Evolutionary conservation across 2,888 invertebrate species (phyloP).

Genomic region (Drosophila mettleri): DNA sequence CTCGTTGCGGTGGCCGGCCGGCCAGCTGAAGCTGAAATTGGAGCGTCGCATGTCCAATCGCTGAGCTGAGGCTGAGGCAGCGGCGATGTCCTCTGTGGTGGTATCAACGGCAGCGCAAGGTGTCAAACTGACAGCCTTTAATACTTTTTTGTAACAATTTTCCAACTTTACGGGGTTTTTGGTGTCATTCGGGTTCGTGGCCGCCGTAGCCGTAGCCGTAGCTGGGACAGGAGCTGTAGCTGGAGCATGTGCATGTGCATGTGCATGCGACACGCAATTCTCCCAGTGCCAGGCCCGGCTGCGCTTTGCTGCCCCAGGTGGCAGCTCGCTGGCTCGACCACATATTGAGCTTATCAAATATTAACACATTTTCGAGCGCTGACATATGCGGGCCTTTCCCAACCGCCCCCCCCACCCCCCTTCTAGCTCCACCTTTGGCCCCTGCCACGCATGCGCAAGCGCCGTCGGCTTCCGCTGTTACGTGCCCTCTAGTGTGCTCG

Average conservation of each 20-base stretch:
- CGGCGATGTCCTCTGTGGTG: conserved; percentile 10
- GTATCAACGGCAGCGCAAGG: conserved; percentile 44
- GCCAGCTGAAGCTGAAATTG: conserved; percentile 34
- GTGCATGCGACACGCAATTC: conserved; percentile 63
- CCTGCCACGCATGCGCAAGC: conserved; percentile 56
- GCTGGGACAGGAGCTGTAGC: conserved; percentile 5
- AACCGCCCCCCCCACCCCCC: background rate
- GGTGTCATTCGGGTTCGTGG: conserved; percentile 59
- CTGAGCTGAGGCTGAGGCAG: conserved; percentile 14
- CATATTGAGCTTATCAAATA: conserved; percentile 80
- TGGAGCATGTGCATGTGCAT: conserved; percentile 28
- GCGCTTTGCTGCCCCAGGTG: conserved; percentile 33
- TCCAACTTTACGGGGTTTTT: conserved; percentile 58
- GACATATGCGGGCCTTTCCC: conserved; percentile 59
- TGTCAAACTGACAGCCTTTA: conserved; percentile 74
- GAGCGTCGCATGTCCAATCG: conserved; percentile 61
- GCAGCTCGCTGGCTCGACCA: conserved; percentile 52
- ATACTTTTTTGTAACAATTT: conserved; percentile 73
- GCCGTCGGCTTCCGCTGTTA: conserved; percentile 70
- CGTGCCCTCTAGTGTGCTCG: conserved; percentile 50
- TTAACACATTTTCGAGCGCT: conserved; percentile 77
- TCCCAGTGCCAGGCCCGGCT: conserved; percentile 1
- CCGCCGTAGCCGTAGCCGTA: conserved; percentile 26
- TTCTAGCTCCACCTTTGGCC: background rate
- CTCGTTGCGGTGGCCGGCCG: conserved; percentile 26